A percentile compares a stretch with the other conserved stretches of the same genome.
phyloP scores from a whole-genome alignment of 2,797 vertebrate genomes.

The Malacoraja senta region DNA sequence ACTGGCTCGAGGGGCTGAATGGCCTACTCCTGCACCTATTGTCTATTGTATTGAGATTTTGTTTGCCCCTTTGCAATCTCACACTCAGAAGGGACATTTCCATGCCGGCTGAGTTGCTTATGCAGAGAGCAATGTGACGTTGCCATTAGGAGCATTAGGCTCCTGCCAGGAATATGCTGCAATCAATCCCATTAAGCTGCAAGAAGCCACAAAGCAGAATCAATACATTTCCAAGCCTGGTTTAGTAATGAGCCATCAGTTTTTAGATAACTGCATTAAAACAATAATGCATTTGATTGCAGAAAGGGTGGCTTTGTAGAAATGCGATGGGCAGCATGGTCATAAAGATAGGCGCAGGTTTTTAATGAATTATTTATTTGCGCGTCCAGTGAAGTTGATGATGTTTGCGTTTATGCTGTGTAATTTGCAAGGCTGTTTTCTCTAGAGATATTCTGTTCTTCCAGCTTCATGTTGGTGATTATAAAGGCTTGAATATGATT shows the following conservation, averaged over 20 bases:
- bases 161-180: not conserved
- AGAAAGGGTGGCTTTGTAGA: not conserved
- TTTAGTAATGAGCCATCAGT: slow-evolving; percentile 33
- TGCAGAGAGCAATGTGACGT: not conserved
- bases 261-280: slow-evolving; percentile 16
- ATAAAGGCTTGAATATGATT: not conserved
- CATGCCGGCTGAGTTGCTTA: not conserved
- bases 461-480: not conserved
- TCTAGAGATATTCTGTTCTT: not conserved
- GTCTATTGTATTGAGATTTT: not conserved
- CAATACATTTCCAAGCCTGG: not conserved
- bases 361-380: not conserved
- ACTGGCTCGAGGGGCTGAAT: too few species aligned
- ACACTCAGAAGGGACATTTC: not conserved
- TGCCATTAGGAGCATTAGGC: not conserved
- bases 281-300: not conserved
- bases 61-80: not conserved
- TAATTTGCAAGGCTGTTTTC: too few species aligned
- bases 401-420: too few species aligned
- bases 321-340: not conserved
- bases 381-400: not conserved
- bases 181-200: slow-evolving; percentile 31
- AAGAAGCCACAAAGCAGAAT: slow-evolving; percentile 28
- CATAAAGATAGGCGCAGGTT: not conserved
- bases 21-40: too few species aligned